Evolutionary conservation across 2,113 vertebrate genomes (phyloP).

Genomic region (Istiophorus platypterus): DNA sequence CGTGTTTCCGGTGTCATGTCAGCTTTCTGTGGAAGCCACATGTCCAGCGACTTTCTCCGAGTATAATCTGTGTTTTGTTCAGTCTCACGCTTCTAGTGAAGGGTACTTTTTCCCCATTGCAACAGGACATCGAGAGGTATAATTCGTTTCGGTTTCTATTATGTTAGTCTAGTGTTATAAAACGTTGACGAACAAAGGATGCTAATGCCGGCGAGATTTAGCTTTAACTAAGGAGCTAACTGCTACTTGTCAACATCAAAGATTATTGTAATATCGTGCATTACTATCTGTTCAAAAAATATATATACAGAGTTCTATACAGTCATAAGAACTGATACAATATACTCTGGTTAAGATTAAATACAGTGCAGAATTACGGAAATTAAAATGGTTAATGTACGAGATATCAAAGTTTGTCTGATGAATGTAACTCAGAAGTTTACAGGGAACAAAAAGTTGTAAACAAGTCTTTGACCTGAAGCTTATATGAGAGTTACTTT

Average conservation of each 20-base stretch:
- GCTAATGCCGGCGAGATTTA: not conserved
- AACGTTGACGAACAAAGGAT: not conserved
- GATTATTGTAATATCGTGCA: not conserved
- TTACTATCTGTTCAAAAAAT: no score
- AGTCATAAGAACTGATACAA: no score
- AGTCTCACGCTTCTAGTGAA: rapidly evolving
- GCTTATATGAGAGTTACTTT: not conserved
- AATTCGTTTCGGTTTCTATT: rapidly evolving
- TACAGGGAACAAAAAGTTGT: not conserved
- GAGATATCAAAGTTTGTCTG: not conserved
- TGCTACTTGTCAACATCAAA: not conserved
- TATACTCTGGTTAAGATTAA: no score
- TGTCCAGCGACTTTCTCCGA: not conserved
- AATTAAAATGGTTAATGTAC: no score
- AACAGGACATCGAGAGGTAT: slow-evolving; percentile 9
- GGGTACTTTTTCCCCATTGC: not conserved
- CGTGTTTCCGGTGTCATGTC: slow-evolving; percentile 73
- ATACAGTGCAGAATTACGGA: no score
- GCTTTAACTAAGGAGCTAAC: not conserved
- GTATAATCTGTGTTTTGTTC: not conserved
- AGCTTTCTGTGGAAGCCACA: slow-evolving; percentile 21
- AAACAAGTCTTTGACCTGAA: not conserved
- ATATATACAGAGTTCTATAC: no score
- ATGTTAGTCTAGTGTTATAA: rapidly evolving
- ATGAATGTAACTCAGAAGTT: no score